Percentiles rank a stretch among this genome's conserved stretches.
These are phyloP conservation scores for Whitmania pigra DNA, from an alignment of 1,140 invertebrate genomes.

Conservation along the genomic window DNA sequence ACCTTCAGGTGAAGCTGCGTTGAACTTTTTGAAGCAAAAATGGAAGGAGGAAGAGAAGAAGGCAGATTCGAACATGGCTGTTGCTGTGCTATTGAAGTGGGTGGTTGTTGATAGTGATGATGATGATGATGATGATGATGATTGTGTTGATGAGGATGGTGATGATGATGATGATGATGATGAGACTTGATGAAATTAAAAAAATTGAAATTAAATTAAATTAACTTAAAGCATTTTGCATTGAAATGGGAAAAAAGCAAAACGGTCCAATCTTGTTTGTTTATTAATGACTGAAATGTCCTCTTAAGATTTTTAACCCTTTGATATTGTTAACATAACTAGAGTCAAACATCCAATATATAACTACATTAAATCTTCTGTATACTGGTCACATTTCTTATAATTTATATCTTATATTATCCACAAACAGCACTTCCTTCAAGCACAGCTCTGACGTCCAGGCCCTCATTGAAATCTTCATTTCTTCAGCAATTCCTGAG, in stretches of 20 bases:
- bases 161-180: background rate
- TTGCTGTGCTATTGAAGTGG: background rate
- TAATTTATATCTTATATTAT: too few species aligned
- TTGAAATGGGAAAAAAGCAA: background rate
- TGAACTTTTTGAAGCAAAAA: too few species aligned
- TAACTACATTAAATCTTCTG: too few species aligned
- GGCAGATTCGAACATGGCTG: background rate
- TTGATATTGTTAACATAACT: too few species aligned
- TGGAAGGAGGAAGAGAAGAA: background rate
- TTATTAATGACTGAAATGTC: too few species aligned
- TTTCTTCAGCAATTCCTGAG: slow-evolving; percentile 33
- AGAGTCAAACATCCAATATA: too few species aligned
- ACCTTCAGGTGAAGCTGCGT: too few species aligned
- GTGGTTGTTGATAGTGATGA: background rate
- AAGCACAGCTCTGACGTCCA: slow-evolving; percentile 32
- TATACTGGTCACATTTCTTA: too few species aligned
- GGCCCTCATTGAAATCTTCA: slow-evolving; percentile 33
- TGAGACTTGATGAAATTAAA: background rate
- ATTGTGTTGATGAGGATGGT: background rate
- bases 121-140: background rate
- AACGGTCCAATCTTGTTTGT: background rate
- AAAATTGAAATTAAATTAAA: background rate
- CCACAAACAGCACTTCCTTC: slow-evolving; percentile 30
- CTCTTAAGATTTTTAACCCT: too few species aligned
- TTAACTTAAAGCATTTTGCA: background rate